Conservation (phyloP, 2,113 vertebrate genomes). For the Cnemophilus loriae region DNA sequence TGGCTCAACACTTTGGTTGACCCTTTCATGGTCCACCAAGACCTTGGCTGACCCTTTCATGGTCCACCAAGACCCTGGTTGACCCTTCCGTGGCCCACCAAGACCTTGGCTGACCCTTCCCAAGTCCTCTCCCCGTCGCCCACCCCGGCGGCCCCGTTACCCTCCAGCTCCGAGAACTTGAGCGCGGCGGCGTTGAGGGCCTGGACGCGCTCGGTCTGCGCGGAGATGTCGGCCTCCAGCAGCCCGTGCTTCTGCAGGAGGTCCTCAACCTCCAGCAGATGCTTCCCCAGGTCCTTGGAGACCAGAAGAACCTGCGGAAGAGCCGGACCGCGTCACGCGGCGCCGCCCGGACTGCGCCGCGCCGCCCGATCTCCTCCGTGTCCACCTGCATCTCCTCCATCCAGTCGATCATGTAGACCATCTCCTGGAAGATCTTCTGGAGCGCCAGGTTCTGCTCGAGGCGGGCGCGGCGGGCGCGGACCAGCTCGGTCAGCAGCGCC, state of each 20-base stretch:
- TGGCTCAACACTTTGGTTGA: background rate
- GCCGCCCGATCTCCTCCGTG: accelerated
- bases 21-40: background rate
- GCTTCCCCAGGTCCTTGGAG: conserved; percentile 90
- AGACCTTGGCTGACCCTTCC: background rate
- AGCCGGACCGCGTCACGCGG: accelerated
- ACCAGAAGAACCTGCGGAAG: conserved; percentile 33
- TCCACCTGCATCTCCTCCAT: conserved; percentile 97
- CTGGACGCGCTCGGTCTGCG: conserved; percentile 87
- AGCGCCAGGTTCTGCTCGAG: conserved; percentile 90
- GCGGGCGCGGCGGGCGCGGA: conserved; percentile 78
- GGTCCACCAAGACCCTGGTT: background rate
- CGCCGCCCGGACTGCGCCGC: accelerated
- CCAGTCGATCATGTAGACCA: conserved; percentile 99
- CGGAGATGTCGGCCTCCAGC: conserved; percentile 85
- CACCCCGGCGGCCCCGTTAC: conserved; percentile 27
- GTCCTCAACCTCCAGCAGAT: conserved; percentile 91
- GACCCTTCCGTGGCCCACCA: background rate
- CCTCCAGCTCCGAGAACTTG: conserved; percentile 85
- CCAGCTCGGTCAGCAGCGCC: conserved; percentile 85
- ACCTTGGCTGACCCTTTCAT: no score
- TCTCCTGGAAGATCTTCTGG: conserved; percentile 96
- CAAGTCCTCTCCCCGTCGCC: accelerated
- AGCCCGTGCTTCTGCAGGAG: conserved; percentile 90
- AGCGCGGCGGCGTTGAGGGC: conserved; percentile 84